A percentile compares a stretch with the other conserved stretches of the same genome.
These are phyloP conservation scores for Boloria euphrosyne DNA, from an alignment of 2,888 invertebrate species.

Conservation along the genomic window DNA sequence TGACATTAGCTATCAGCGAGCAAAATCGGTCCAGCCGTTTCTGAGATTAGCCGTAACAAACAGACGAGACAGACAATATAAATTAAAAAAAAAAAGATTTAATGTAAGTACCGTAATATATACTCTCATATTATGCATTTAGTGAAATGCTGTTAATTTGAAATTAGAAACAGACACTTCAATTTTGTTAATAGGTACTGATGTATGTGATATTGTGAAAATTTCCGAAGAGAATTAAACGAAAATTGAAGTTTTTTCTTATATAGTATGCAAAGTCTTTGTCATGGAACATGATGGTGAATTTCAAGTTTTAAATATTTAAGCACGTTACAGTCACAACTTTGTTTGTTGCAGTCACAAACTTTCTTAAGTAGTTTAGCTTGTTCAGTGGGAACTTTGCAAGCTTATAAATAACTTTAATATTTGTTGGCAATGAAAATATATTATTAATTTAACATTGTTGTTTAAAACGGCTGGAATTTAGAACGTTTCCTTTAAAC, in stretches of 20 bases:
- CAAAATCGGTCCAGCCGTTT: too few species aligned
- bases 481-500: neutral
- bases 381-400: conserved; percentile 5
- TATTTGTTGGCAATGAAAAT: conserved; percentile 8
- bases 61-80: too few species aligned
- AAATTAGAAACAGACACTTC: too few species aligned
- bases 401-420: conserved; percentile 6
- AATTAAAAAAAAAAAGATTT: too few species aligned
- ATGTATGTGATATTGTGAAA: too few species aligned
- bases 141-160: too few species aligned
- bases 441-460: neutral
- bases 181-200: too few species aligned
- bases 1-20: too few species aligned
- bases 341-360: conserved; percentile 16
- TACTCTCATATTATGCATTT: too few species aligned
- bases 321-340: conserved; percentile 17
- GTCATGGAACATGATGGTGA: conserved; percentile 18
- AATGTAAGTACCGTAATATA: too few species aligned
- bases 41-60: too few species aligned
- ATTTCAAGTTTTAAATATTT: conserved; percentile 16
- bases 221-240: neutral
- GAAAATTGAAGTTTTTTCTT: neutral
- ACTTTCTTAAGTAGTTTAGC: conserved; percentile 16
- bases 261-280: conserved; percentile 1
- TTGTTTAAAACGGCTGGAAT: neutral